phyloP scores from a whole-genome alignment of 2,113 vertebrate species.

The Psophia crepitans region DNA sequence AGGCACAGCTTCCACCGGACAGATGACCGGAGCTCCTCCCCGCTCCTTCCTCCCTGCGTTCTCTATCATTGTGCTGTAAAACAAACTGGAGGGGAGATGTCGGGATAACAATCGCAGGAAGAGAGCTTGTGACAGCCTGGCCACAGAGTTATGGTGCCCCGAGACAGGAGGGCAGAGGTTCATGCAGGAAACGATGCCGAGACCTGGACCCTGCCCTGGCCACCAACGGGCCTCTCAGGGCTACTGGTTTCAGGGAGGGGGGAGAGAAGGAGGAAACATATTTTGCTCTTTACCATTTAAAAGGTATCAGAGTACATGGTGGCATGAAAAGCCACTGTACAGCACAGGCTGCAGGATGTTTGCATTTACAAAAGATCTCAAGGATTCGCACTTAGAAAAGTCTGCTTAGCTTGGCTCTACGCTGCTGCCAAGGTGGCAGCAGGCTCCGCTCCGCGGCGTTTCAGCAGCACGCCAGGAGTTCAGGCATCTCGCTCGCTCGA shows the following conservation, averaged over 20 bases:
- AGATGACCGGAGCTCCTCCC: neutral
- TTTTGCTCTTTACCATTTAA: neutral
- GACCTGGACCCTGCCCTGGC: neutral
- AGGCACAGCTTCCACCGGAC: neutral
- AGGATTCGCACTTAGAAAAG: neutral
- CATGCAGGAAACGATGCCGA: neutral
- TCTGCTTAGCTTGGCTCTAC: neutral
- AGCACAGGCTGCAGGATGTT: neutral
- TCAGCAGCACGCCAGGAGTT: neutral
- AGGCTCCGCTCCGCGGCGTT: fast-evolving
- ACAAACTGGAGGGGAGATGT: slow-evolving; percentile 28
- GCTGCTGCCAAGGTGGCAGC: neutral
- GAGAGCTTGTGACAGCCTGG: slow-evolving; percentile 23
- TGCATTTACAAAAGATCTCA: neutral
- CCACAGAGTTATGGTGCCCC: neutral
- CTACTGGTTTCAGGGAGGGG: neutral
- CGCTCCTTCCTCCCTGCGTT: slow-evolving; percentile 8
- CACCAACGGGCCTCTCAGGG: neutral
- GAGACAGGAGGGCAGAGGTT: slow-evolving; percentile 7
- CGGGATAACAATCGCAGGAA: slow-evolving; percentile 41
- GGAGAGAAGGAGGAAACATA: neutral
- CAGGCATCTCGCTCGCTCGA: fast-evolving
- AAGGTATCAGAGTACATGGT: neutral
- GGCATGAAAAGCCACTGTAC: neutral
- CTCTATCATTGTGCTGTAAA: neutral